Evolutionary conservation across 2,113 vertebrate species (phyloP), one percentile per base, ranked within the genome.

Genomic region (Neofelis nebulosa): DNA sequence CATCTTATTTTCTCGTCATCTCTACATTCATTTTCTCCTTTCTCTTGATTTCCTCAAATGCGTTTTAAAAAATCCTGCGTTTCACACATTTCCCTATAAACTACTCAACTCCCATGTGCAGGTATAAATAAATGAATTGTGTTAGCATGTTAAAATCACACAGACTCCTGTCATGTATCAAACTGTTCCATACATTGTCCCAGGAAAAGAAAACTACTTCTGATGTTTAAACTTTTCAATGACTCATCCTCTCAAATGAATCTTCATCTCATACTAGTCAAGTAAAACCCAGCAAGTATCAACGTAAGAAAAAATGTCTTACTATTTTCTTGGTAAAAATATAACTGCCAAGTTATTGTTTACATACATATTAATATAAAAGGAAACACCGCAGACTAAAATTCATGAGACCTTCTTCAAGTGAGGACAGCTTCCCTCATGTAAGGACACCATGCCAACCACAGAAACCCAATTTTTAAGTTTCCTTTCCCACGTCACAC

Each of bases 301-400:
- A 79, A 76, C 14, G 23, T 5, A 95, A 78, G 11, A 71, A 78
- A 85, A 85, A 4, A 52, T 11, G 2, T 89, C 19, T 82, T 92
- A 69, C 21, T 89, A 69, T 82, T 91, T 73, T 92, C 23, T 66
- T 95, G 18, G 76, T n/a, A 68, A 95, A 87, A 86, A 94, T 68
- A 33, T 50, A 65, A 78, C 21, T 48, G 23, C 15, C 57, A 87
- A 87, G 66, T 76, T 76, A 16, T 50, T 78, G 31, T 79, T 79
- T 52, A 79, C 19, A n/a, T 36, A 69, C 7, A 68, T 29, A 25
- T 87, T 80, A 79, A 79, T 19, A 71, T 48, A 73, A 95, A 94
- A 83, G 41, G 15, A 96, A 94, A 96, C 82, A 71, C 1, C 21
- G 85, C 12, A 27, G 23, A 61, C 48, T 71, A 91, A 93, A 71